A percentile compares a stretch with the other conserved stretches of the same genome.
These are phyloP conservation scores for Leucosticte australis DNA, from an alignment of 2,113 vertebrate species.

Conservation along the genomic window DNA sequence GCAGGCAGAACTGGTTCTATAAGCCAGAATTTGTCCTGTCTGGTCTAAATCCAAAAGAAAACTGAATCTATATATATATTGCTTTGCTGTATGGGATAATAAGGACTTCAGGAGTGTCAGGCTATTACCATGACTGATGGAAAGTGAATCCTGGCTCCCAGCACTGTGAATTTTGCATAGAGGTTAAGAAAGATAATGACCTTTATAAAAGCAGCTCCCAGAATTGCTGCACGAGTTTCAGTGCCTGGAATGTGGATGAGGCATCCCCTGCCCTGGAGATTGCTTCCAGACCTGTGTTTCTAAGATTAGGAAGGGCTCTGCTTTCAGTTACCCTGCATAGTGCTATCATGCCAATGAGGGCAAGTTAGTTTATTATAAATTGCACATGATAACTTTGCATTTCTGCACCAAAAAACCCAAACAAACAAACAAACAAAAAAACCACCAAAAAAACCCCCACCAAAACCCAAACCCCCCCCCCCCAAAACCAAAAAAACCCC, in stretches of 20 bases:
- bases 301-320: slow-evolving; percentile 10
- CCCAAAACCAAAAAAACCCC: background rate
- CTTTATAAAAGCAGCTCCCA: background rate
- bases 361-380: background rate
- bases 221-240: background rate
- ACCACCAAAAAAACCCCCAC: background rate
- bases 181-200: slow-evolving; percentile 19
- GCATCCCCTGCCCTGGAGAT: background rate
- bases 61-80: background rate
- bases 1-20: background rate
- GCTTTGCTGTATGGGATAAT: background rate
- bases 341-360: background rate
- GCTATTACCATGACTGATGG: background rate
- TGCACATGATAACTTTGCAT: background rate
- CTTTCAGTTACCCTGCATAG: background rate
- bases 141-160: background rate
- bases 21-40: background rate
- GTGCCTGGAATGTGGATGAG: slow-evolving; percentile 48
- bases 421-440: background rate
- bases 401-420: background rate
- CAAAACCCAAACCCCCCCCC: too few relatives aligned
- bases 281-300: background rate
- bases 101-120: background rate
- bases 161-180: slow-evolving; percentile 2
- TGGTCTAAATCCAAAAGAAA: background rate